Percentiles rank a stretch among this genome's conserved stretches.
Conservation (phyloP, 1,140 invertebrate species). For the Drosophila sp. region DNA sequence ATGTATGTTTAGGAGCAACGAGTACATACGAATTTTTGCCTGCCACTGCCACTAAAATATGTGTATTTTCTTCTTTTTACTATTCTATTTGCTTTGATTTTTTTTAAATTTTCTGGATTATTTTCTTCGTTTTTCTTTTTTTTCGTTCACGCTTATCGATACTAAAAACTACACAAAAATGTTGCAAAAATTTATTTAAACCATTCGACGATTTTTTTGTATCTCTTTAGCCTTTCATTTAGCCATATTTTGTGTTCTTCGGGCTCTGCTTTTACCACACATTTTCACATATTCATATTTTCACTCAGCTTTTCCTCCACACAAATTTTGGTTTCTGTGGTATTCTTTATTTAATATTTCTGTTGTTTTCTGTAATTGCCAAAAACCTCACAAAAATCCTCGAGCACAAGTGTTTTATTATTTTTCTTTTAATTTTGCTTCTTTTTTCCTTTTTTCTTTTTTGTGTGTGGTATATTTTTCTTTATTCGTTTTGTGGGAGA, state of each 20-base stretch:
- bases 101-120: conserved; percentile 43
- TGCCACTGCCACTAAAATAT: conserved; percentile 68
- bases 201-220: neutral
- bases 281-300: conserved; percentile 67
- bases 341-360: conserved; percentile 30
- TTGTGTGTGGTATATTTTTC: conserved; percentile 7
- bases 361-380: conserved; percentile 50
- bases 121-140: neutral
- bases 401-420: conserved; percentile 55
- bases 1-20: conserved; percentile 72
- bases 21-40: conserved; percentile 75
- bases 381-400: conserved; percentile 69
- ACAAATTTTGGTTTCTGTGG: conserved; percentile 30
- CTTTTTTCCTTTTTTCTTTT: neutral
- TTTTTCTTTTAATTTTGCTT: conserved; percentile 2
- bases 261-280: conserved; percentile 42
- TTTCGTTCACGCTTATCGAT: neutral
- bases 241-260: conserved; percentile 43
- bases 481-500: conserved; percentile 12
- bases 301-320: conserved; percentile 38
- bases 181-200: neutral
- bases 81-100: conserved; percentile 35
- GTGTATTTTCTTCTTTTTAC: conserved; percentile 62
- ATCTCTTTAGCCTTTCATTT: conserved; percentile 31
- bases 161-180: conserved; percentile 15